Percentiles rank a stretch among this genome's conserved stretches.
These are phyloP conservation scores for Ceyx melanurus DNA, from an alignment of 2,113 vertebrate species.

Conservation along the genomic window DNA sequence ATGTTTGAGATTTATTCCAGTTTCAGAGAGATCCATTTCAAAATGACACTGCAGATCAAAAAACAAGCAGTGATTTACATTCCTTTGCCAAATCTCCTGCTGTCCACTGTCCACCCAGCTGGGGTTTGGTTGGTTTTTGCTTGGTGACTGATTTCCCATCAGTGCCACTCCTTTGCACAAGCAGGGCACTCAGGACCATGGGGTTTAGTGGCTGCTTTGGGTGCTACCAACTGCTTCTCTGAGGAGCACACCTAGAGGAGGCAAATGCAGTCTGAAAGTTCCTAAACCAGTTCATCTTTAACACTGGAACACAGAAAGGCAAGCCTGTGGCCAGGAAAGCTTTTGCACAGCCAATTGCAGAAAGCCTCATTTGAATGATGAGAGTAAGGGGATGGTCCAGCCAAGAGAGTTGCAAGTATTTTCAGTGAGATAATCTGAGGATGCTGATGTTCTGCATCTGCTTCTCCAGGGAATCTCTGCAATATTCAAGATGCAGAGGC, in stretches of 20 bases:
- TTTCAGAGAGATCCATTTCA: neutral
- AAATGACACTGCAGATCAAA: neutral
- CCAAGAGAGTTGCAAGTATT: neutral
- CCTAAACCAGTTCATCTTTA: neutral
- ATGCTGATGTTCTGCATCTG: neutral
- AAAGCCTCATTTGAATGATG: neutral
- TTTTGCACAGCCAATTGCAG: neutral
- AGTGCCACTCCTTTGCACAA: neutral
- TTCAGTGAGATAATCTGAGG: neutral
- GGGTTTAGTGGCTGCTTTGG: neutral
- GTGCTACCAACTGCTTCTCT: neutral
- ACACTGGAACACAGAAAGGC: neutral
- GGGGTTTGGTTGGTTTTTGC: neutral
- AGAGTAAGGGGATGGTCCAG: neutral
- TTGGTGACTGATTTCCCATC: neutral
- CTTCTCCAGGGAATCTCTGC: neutral
- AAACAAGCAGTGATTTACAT: neutral
- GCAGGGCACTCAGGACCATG: no score
- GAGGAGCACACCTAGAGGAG: neutral
- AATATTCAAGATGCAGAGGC: fast-evolving
- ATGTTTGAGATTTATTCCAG: neutral
- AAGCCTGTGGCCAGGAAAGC: neutral
- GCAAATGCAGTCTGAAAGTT: neutral
- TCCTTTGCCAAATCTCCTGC: neutral
- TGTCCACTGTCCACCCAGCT: neutral